A percentile compares a stretch with the other conserved stretches of the same genome.
phyloP scores from a whole-genome alignment of 2,888 invertebrate genomes.

The Euzophera pinguis region DNA sequence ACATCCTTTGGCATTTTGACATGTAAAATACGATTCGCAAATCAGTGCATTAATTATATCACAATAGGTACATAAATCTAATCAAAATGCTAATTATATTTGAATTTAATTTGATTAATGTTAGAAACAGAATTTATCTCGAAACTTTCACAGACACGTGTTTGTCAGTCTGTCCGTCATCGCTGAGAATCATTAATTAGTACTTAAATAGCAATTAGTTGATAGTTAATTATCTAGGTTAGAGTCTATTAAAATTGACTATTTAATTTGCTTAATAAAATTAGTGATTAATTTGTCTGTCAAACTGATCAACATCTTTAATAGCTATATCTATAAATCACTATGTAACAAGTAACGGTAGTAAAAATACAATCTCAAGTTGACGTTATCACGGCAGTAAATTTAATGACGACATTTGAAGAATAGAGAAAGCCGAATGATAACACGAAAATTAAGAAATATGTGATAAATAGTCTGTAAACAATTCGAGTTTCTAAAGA shows the following conservation, averaged over 20 bases:
- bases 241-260: slow-evolving; percentile 40
- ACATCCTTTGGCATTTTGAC: neutral
- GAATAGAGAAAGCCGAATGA: slow-evolving; percentile 1
- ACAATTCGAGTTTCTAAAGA: slow-evolving; percentile 3
- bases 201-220: slow-evolving; percentile 55
- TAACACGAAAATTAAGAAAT: neutral
- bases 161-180: slow-evolving; percentile 54
- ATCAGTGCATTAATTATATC: neutral
- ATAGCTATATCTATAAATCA: slow-evolving; percentile 11
- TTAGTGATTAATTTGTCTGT: slow-evolving; percentile 13
- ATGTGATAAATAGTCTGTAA: slow-evolving; percentile 2
- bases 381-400: neutral
- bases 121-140: slow-evolving; percentile 24
- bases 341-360: slow-evolving; percentile 5
- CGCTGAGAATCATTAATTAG: slow-evolving; percentile 50
- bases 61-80: neutral
- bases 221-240: slow-evolving; percentile 50
- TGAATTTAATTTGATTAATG: slow-evolving; percentile 12
- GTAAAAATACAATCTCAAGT: slow-evolving; percentile 6
- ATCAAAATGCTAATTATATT: slow-evolving; percentile 13
- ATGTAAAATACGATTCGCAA: neutral
- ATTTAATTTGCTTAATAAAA: slow-evolving; percentile 31
- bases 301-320: slow-evolving; percentile 14
- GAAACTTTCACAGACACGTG: slow-evolving; percentile 40
- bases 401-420: neutral